Base-by-base conservation (phyloP, 2,888 invertebrate genomes). In the Cephus pulcher region DNA sequence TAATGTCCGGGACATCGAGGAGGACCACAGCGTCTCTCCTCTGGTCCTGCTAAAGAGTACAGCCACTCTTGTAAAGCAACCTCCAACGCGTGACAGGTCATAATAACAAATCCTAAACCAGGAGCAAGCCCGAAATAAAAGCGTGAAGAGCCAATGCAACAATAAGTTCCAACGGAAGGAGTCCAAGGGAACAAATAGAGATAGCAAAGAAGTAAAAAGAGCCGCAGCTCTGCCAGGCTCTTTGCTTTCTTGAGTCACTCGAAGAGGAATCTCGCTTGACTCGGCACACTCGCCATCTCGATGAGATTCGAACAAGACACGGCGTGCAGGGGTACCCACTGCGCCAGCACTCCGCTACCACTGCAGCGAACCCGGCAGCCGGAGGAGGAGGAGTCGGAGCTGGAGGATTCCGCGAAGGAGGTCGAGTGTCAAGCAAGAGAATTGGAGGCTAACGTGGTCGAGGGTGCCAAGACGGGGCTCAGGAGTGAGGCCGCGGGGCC, bases 241-340 rank as follows among this genome's bases (percentile, higher is more conserved):
- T 9, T 35, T 35, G 35, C 35, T 56, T 56, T 56, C 84, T 89
- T 86, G 89, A 88, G 92, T 88, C 91, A 93, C 88, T 92, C 92
- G 90, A 90, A 92, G 91, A 93, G 93, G 90, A 93, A 93, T 89
- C 93, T 94, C 93, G 94, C 94, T 91, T 93, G 94, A 93, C 94
- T 94, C 93, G 93, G 93, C 93, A 92, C 93, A 92, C 93, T 93
- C 93, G 93, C 92, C 92, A 93, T 93, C 93, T 94, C 93, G 94
- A 95, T 95, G 95, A 95, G 95, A 94, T 95, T 95, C 95, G 95
- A 95, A 93, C 93, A 93, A 89, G 93, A 93, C 83, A 92, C 92
- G 88, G 89, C 91, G 90, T 91, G 91, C 91, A 94, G 94, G 92
- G 94, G 94, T 93, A 92, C 91, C 93, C 93, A 93, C 93, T 93